Conservation (phyloP, 2,797 vertebrate genomes). For the Discoglossus pictus region DNA sequence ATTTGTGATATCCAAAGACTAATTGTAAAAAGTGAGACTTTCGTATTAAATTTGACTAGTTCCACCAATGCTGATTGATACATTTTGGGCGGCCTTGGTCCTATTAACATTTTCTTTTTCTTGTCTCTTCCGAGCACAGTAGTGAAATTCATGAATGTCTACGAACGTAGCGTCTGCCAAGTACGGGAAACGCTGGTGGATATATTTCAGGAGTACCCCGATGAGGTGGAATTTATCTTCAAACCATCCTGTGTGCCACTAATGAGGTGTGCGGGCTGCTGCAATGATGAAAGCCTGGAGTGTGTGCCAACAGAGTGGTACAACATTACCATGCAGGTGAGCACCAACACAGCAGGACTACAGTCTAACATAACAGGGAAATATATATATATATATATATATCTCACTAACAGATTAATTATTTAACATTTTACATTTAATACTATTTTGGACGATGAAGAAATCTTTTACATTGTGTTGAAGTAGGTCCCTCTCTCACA, state of each 20-base stretch:
- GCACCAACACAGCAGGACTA: constrained; percentile 9
- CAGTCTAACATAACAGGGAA: no score
- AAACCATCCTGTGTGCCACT: constrained; percentile 95
- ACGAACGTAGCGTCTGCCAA: constrained; percentile 88
- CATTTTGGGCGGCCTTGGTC: no score
- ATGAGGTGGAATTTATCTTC: constrained; percentile 95
- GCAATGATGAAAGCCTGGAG: constrained; percentile 89
- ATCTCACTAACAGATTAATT: no score
- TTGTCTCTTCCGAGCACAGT: constrained; percentile 68
- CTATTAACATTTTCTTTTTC: constrained; percentile 5
- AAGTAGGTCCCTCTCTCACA: no score
- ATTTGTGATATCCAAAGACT: no score
- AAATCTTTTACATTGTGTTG: no score
- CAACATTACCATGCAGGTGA: constrained; percentile 92
- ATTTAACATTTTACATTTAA: no score
- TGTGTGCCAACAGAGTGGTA: constrained; percentile 83
- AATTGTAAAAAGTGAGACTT: no score
- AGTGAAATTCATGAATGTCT: constrained; percentile 91
- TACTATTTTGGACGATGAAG: no score
- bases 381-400: no score
- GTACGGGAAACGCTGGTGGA: constrained; percentile 93
- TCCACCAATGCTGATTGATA: no score
- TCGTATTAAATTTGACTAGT: no score
- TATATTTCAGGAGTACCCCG: constrained; percentile 94
- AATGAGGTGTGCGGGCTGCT: constrained; percentile 93